Evolutionary conservation across 2,797 vertebrate species (phyloP).

Genomic region (Sarcoramphus papa): DNA sequence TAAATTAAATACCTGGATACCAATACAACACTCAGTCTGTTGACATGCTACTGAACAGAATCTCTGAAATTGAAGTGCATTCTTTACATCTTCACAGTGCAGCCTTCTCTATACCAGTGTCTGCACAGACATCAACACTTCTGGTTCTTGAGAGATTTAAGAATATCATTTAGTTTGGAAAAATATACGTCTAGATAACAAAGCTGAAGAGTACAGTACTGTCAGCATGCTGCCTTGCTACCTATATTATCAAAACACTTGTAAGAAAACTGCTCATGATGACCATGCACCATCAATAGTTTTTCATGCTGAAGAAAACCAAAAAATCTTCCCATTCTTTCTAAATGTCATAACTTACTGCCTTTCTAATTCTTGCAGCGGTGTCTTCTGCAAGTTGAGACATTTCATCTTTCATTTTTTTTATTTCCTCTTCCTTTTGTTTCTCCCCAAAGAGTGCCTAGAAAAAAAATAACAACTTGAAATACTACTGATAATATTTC

Average conservation of each 20-base stretch:
- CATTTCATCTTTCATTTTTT: constrained; percentile 85
- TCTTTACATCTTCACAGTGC: neutral
- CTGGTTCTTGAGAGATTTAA: neutral
- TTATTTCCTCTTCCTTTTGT: constrained; percentile 84
- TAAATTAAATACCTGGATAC: neutral
- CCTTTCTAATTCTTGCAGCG: constrained; percentile 81
- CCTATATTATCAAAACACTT: neutral
- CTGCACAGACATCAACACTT: neutral
- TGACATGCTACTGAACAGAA: neutral
- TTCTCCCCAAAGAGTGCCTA: constrained; percentile 88
- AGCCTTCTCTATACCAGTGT: neutral
- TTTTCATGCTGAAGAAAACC: neutral
- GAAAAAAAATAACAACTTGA: constrained; percentile 12
- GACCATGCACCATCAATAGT: neutral
- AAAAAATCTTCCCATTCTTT: neutral
- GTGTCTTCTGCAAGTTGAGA: constrained; percentile 83
- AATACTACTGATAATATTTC: neutral
- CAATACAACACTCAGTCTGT: neutral
- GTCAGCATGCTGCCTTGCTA: neutral
- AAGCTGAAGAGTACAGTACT: neutral
- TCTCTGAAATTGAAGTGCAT: neutral
- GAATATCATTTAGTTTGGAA: neutral
- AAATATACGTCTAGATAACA: neutral
- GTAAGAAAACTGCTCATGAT: neutral
- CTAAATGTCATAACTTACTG: constrained; percentile 66